These are phyloP conservation scores for Eudemis profundana DNA, from an alignment of 2,888 invertebrate genomes.

Conservation along the genomic window DNA sequence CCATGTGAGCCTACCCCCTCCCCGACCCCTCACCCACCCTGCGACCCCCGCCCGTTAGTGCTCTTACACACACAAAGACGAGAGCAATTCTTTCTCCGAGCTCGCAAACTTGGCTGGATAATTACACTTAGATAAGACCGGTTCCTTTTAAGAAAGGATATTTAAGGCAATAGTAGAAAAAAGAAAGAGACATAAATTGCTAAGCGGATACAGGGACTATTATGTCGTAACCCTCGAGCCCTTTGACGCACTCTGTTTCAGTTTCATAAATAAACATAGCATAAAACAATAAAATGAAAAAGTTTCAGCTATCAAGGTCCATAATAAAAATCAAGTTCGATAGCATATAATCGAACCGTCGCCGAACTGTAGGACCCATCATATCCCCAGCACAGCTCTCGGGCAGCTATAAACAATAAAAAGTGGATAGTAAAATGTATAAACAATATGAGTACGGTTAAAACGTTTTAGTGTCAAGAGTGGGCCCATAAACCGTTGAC, in stretches of 20 bases:
- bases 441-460: constrained; percentile 83
- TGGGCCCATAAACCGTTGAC: constrained; percentile 83
- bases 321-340: constrained; percentile 76
- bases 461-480: constrained; percentile 85
- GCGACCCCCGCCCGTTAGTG: constrained; percentile 47
- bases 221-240: constrained; percentile 33
- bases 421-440: constrained; percentile 84
- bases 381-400: constrained; percentile 74
- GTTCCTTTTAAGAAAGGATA: constrained; percentile 41
- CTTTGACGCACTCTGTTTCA: constrained; percentile 36
- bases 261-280: constrained; percentile 42
- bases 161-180: constrained; percentile 34
- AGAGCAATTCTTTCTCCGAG: constrained; percentile 81
- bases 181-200: constrained; percentile 16
- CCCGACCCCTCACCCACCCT: constrained; percentile 51
- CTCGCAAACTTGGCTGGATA: constrained; percentile 82
- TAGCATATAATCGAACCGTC: constrained; percentile 71
- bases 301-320: constrained; percentile 63
- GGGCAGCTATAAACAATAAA: constrained; percentile 80
- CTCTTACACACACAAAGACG: constrained; percentile 64
- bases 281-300: constrained; percentile 46
- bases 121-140: constrained; percentile 76
- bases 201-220: constrained; percentile 19
- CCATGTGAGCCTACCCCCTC: constrained; percentile 81
- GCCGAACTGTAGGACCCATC: constrained; percentile 68